Base-by-base conservation (phyloP, 2,113 vertebrate genomes). In the Pedionomus torquatus region DNA sequence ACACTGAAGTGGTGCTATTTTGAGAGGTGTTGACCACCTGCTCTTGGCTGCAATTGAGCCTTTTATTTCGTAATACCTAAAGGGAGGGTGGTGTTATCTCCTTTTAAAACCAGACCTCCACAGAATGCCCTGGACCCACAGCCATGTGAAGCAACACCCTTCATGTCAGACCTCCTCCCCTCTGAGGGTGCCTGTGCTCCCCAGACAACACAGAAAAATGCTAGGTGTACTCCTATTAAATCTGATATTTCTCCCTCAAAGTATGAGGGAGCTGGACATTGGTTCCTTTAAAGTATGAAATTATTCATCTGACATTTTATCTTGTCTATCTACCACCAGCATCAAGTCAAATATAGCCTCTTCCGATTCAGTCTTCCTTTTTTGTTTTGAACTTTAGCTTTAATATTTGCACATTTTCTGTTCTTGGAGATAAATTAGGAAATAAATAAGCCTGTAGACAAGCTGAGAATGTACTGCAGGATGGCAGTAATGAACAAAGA, bases 51-150 rank as follows among this genome's bases (percentile, higher is more conserved):
- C 9, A 55, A 0, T 31, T 3, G 21, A 71, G 35, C n/a, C 37
- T 4, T 76, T 84, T 11, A 20, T 72, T 78, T 46, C 0, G 0
- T 17, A 26, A 8, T 61, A 11, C 17, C n/a, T 13, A 2, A 24
- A n/a, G 26, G 0, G 19, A 39, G 26, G 0, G 19, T 15, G 51
- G 7, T 21, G 31, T 33, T 5, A 2, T 5, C 8, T n/a, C 13
- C 54, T 6, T n/a, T 31, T 37, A 11, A 76, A 87, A 25, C 11
- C 70, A 74, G 46, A 39, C 9, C 23, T 9, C 31, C 13, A 0
- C 0, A 3, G 17, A 5, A 1, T 10, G 20, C 5, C 25, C 55
- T 37, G 70, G 24, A 25, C 51, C 55, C 10, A 0, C 0, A 13
- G 54, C 39, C 25, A 0, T 0, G 7, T 23, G 35, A n/a, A 63